Conservation (phyloP, 2,113 vertebrate species). For the Tragelaphus buxtoni region DNA sequence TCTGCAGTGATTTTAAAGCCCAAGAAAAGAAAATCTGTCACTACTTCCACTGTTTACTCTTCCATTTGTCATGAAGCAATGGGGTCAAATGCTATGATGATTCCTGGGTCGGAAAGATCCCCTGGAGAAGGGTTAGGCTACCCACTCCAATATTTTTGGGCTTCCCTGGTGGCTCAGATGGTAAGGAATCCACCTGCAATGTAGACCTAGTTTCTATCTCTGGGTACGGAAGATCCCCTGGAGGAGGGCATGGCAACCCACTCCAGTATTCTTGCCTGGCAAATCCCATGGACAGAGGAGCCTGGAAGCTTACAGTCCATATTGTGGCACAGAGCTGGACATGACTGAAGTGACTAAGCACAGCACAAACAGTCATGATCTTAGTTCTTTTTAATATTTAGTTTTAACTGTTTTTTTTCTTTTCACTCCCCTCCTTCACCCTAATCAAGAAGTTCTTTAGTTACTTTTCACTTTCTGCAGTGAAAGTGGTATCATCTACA, state of each 20-base stretch:
- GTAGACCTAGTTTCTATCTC: background rate
- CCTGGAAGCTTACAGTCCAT: background rate
- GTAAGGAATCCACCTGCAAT: background rate
- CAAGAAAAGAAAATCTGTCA: background rate
- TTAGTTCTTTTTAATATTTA: background rate
- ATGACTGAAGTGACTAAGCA: background rate
- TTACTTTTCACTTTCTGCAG: background rate
- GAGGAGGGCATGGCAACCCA: background rate
- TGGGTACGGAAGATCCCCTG: background rate
- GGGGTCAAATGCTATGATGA: background rate
- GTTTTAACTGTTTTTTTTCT: background rate
- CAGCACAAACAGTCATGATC: background rate
- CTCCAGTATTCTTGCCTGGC: background rate
- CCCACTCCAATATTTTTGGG: background rate
- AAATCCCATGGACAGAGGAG: background rate
- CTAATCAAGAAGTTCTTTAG: background rate
- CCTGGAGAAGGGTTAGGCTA: background rate
- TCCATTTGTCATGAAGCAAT: background rate
- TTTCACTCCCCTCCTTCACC: background rate
- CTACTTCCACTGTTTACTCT: background rate
- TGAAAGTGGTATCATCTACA: background rate
- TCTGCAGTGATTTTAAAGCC: background rate
- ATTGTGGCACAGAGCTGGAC: background rate
- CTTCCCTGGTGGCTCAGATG: background rate
- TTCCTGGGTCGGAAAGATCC: background rate